Base-by-base conservation (phyloP, 1,140 invertebrate genomes). In the Zaprionus lachaisei region DNA sequence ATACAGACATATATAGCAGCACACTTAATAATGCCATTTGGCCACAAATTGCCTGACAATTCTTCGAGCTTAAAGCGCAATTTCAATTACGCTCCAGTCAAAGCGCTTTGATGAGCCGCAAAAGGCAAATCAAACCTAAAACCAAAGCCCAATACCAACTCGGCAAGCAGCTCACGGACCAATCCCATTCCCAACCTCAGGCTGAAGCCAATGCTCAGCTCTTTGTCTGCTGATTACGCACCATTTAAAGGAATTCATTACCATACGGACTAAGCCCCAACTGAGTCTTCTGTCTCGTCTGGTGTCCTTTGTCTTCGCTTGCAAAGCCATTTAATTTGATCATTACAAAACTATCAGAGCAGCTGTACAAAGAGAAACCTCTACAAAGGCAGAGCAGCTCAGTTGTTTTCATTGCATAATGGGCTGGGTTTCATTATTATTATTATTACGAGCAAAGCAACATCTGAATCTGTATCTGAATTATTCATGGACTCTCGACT, bases 221-320 rank as follows among this genome's bases (percentile, higher is more conserved):
- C 37, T 54, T 82, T 61, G 51, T 44, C 76, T 60, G 87, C 76
- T 90, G 81, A 89, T 89, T 89, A 89, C 84, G 84, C 84, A 77
- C 81, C 74, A 87, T 87, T 87, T 83, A 87, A 87, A 87, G 81
- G 77, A 87, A 87, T 87, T 89, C 84, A 87, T 87, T 87, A 89
- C 65, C 75, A 84, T 89, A 71, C 73, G 62, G 24, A 72, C 71
- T 79, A 71, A 86, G 79, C 83, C 74, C 38, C 34, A 51, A 37
- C 61, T 44, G 54, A 64, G 61, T 60, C 69, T 65, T 49, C 62
- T 68, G 78, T 80, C 82, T 81, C 81, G 82, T 81, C 78, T 79
- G 17, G 49, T 72, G 70, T 41, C 55, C 58, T 56, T 51, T 68
- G 65, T 54, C 22, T 47, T 47, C 65, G 9, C 72, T 61, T 60